These are phyloP conservation scores for Osmerus eperlanus DNA, from an alignment of 2,113 vertebrate species.

Conservation along the genomic window DNA sequence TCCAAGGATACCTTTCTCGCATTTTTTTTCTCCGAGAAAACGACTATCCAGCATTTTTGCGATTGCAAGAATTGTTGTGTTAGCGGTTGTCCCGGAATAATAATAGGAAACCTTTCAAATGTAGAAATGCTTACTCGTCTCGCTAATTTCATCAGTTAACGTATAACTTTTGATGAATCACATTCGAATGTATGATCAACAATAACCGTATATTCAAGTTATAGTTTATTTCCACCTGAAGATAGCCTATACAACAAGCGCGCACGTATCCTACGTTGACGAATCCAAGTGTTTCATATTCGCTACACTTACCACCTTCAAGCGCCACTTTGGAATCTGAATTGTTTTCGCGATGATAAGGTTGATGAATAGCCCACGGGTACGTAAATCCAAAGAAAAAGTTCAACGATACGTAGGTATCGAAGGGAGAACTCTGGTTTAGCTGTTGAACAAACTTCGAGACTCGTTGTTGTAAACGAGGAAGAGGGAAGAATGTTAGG, in stretches of 20 bases:
- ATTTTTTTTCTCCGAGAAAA: slow-evolving; percentile 26
- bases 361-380: neutral
- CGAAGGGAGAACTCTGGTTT: slow-evolving; percentile 44
- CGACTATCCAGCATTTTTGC: neutral
- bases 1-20: slow-evolving; percentile 53
- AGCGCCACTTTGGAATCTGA: slow-evolving; percentile 71
- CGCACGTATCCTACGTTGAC: neutral
- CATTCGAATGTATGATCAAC: no score
- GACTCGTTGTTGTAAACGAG: slow-evolving; percentile 58
- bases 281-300: no score
- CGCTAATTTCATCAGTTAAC: no score
- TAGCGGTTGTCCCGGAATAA: no score
- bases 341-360: slow-evolving; percentile 10
- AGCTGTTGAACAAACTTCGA: slow-evolving; percentile 45
- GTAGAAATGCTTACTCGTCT: no score
- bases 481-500: slow-evolving; percentile 82
- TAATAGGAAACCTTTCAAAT: no score
- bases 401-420: slow-evolving; percentile 10
- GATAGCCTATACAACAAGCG: neutral
- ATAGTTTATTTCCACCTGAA: no score
- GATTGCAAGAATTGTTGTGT: no score
- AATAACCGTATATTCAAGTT: no score
- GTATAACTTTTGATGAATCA: no score
- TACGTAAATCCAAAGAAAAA: neutral
- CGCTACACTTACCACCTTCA: slow-evolving; percentile 60